phyloP scores from a whole-genome alignment of 2,113 vertebrate species.

The Zapus hudsonius region DNA sequence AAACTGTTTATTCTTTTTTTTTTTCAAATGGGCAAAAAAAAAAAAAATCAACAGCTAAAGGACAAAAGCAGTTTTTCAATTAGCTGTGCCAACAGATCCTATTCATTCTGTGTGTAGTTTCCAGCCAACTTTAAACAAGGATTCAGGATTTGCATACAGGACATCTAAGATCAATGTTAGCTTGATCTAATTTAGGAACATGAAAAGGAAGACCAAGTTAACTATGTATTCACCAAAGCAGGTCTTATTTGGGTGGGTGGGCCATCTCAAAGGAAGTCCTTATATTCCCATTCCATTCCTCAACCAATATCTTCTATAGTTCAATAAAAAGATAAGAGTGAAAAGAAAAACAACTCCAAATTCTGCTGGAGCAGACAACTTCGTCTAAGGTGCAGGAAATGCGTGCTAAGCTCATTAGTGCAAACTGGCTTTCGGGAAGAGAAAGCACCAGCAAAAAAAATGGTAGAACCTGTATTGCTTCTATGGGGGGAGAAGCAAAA shows the following conservation, averaged over 20 bases:
- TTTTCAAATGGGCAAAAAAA: conserved; percentile 48
- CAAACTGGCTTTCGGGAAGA: conserved; percentile 13
- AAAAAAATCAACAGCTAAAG: conserved; percentile 40
- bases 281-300: not conserved
- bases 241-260: not conserved
- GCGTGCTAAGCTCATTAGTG: not conserved
- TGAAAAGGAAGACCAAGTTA: not conserved
- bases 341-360: conserved; percentile 32
- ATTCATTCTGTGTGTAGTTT: conserved; percentile 30
- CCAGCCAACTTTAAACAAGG: not conserved
- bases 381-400: not conserved
- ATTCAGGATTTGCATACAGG: conserved; percentile 59
- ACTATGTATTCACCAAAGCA: conserved; percentile 19
- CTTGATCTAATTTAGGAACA: conserved; percentile 59
- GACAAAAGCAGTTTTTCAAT: conserved; percentile 64
- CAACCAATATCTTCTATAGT: not conserved
- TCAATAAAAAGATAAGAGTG: conserved; percentile 60
- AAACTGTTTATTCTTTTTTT: conserved; percentile 67
- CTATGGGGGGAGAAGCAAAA: not conserved
- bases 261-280: conserved; percentile 14
- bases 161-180: conserved; percentile 58
- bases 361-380: not conserved
- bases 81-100: conserved; percentile 32
- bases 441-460: not conserved
- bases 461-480: not conserved